Evolutionary conservation across 2,888 invertebrate genomes (phyloP), one percentile per base, ranked within the genome.

Genomic region (Buathra laborator): DNA sequence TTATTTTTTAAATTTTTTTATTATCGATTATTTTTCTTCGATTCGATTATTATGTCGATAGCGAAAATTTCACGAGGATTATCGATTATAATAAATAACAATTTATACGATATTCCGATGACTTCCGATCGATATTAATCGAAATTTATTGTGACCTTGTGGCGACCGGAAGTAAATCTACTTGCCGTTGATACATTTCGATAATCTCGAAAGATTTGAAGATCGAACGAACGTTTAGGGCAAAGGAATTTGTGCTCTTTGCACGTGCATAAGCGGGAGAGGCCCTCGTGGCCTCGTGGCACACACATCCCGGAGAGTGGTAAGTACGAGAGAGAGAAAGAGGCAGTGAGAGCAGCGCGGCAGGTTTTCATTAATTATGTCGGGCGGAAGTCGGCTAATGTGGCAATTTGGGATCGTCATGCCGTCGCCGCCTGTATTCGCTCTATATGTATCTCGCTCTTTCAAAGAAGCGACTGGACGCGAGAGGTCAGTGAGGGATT

Each of bases 341-440:
- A 48, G n/a, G 29, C 67, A 62, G 32, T 48, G n/a, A 64, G 51
- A 19, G 66, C 16, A 43, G 59, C 56, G 72, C 81, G 70, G 75
- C 81, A 78, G 75, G 71, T 85, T 85, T 81, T 85, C 75, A 85
- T 81, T 85, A 85, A 85, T 85, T 85, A 79, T 76, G 78, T 81
- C 79, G 81, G 37, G 78, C 78, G 85, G 81, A 85, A 82, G 82
- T 85, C 79, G 78, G 75, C 75, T 82, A 82, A 85, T 85, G 78
- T 79, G 78, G 75, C 85, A 85, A 85, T 85, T 85, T 82, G 78
- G 82, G 85, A 82, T 85, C 75, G 81, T 79, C 82, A 70, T 76
- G 66, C 66, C 66, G 70, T 71, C 76, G 59, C 24, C 81, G 66
- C 48, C 44, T 76, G 64, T 51, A 68, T 77, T 74, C 71, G 67